Conservation (phyloP, 2,888 invertebrate genomes). For the Drosophila ezoana region DNA sequence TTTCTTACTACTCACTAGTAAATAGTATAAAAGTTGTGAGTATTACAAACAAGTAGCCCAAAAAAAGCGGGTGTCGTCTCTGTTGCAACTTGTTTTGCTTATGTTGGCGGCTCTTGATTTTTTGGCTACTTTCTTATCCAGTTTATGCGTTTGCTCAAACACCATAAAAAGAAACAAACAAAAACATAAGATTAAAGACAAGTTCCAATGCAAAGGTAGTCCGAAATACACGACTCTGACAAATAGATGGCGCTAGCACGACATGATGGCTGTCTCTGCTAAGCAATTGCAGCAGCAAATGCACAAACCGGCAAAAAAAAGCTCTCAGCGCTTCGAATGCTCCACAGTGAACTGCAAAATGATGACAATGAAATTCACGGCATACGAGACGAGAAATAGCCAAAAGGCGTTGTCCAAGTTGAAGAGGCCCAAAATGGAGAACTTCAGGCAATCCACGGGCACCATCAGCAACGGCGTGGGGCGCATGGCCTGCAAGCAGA, state of each 20-base stretch:
- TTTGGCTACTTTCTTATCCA: slow-evolving; percentile 75
- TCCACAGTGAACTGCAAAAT: slow-evolving; percentile 75
- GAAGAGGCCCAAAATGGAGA: slow-evolving; percentile 76
- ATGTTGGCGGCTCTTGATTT: slow-evolving; percentile 18
- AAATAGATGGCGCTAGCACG: slow-evolving; percentile 30
- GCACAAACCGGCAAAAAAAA: slow-evolving; percentile 3
- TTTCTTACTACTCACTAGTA: not conserved
- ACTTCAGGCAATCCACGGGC: slow-evolving; percentile 58
- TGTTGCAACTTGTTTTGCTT: slow-evolving; percentile 12
- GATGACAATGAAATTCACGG: slow-evolving; percentile 80
- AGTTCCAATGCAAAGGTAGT: slow-evolving; percentile 4
- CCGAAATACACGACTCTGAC: not conserved
- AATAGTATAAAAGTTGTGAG: not conserved
- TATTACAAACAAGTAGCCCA: not conserved
- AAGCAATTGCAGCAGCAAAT: slow-evolving; percentile 7
- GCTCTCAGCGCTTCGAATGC: slow-evolving; percentile 39
- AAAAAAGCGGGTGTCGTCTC: slow-evolving; percentile 7
- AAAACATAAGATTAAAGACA: slow-evolving; percentile 13
- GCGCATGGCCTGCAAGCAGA: slow-evolving; percentile 43
- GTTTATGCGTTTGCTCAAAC: slow-evolving; percentile 49
- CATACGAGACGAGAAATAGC: slow-evolving; percentile 78
- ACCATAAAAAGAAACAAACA: slow-evolving; percentile 7
- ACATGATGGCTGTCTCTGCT: slow-evolving; percentile 14
- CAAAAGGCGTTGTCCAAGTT: slow-evolving; percentile 75
- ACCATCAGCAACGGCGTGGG: slow-evolving; percentile 50